phyloP scores from a whole-genome alignment of 2,888 invertebrate genomes.

The Acleris holmiana region DNA sequence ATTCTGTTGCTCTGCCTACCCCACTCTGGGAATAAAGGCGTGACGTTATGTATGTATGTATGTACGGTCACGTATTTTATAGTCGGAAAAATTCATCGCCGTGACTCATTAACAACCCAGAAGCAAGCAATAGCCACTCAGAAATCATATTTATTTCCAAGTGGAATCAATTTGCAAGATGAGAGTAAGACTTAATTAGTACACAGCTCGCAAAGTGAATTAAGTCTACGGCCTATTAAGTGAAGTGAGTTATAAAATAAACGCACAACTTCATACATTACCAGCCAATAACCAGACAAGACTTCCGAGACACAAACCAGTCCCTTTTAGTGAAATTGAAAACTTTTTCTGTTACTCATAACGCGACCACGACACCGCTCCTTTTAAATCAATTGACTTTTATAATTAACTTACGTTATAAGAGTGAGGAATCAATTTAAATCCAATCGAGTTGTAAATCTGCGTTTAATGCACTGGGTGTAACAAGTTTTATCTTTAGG shows the following conservation, averaged over 20 bases:
- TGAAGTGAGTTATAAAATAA: slow-evolving; percentile 84
- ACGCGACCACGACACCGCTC: slow-evolving; percentile 77
- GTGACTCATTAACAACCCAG: slow-evolving; percentile 1
- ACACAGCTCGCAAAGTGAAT: slow-evolving; percentile 70
- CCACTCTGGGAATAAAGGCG: too few species aligned
- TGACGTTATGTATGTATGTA: too few species aligned
- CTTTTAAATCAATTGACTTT: slow-evolving; percentile 84
- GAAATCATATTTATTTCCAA: slow-evolving; percentile 14
- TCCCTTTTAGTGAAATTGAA: slow-evolving; percentile 85
- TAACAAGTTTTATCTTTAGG: slow-evolving; percentile 68
- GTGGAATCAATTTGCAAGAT: slow-evolving; percentile 44
- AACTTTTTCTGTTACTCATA: slow-evolving; percentile 85
- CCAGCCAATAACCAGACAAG: slow-evolving; percentile 84
- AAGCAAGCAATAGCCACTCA: background rate
- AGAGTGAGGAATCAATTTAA: slow-evolving; percentile 79
- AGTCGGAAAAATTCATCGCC: background rate
- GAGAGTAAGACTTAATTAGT: slow-evolving; percentile 63
- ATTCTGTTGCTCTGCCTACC: too few species aligned
- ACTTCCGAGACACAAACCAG: slow-evolving; percentile 85
- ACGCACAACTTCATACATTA: slow-evolving; percentile 83
- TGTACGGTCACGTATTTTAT: too few species aligned
- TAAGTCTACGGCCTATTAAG: slow-evolving; percentile 79
- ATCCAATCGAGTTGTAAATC: slow-evolving; percentile 79
- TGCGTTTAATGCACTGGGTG: slow-evolving; percentile 53
- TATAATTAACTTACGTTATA: slow-evolving; percentile 82